These are phyloP conservation scores for Mionectes macconnelli DNA, from an alignment of 2,113 vertebrate genomes.

Conservation along the genomic window DNA sequence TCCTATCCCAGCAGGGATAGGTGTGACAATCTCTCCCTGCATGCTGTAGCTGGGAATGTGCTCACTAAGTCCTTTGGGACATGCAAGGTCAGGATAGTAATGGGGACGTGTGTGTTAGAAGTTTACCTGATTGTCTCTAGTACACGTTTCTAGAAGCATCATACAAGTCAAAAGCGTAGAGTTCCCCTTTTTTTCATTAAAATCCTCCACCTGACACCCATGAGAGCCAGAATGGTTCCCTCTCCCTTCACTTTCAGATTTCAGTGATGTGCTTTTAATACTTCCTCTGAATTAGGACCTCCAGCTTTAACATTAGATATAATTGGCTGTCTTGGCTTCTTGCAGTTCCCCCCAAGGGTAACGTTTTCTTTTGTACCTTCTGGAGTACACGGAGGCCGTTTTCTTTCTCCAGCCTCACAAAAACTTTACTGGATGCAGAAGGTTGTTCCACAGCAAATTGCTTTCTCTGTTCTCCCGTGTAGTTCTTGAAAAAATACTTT, in stretches of 20 bases:
- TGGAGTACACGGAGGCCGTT: background rate
- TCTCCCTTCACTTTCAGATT: background rate
- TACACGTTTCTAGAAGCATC: background rate
- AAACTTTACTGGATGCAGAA: background rate
- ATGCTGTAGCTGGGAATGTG: fast-evolving
- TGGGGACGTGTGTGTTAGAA: background rate
- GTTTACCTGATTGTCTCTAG: background rate
- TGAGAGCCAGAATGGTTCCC: background rate
- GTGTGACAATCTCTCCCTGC: background rate
- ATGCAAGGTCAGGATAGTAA: background rate
- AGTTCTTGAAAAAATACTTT: background rate
- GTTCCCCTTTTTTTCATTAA: background rate
- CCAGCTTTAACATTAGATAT: background rate
- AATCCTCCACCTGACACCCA: background rate
- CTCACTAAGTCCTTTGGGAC: background rate
- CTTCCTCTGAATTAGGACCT: background rate
- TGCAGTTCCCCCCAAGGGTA: background rate
- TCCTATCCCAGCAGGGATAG: background rate
- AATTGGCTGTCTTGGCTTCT: background rate
- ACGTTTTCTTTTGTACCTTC: background rate
- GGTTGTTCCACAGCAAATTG: background rate
- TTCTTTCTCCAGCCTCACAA: background rate
- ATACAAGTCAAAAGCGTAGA: background rate
- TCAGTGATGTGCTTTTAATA: background rate
- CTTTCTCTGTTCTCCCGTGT: background rate